These are phyloP conservation scores for Oryctolagus cuniculus DNA, from an alignment of 2,113 vertebrate genomes.

Conservation along the genomic window mOryCun1.1 NC_091445.1:32462501-32463000, in stretches of 20 bases:
- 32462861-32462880: neutral
- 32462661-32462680: neutral
- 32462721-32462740: neutral
- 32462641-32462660: neutral
- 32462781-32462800: neutral
- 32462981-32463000: no score
- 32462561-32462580: constrained; percentile 18
- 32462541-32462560: neutral
- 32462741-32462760: neutral
- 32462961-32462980: no score
- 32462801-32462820: neutral
- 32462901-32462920: no score
- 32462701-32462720: neutral
- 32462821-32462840: no score
- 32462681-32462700: neutral
- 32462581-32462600: neutral
- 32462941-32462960: no score
- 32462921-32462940: no score
- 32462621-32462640: neutral
- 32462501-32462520: neutral
- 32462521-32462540: neutral
- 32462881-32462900: no score
- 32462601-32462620: neutral
- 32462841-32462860: neutral
- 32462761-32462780: neutral